These are phyloP conservation scores for Bujurquina vittata DNA, from an alignment of 2,113 vertebrate species.

Conservation along the genomic window DNA sequence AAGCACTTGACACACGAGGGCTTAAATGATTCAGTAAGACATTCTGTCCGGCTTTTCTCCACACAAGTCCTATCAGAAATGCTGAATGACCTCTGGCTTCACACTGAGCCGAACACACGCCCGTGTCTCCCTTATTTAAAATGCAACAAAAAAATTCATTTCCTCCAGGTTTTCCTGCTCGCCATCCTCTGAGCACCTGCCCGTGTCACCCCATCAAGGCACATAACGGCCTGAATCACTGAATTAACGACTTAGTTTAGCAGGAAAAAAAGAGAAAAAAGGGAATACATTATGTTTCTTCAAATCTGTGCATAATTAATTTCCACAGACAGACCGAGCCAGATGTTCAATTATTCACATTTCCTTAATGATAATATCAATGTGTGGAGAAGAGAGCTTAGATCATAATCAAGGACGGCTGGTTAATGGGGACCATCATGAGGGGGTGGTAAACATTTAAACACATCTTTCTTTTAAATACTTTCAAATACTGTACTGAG, in stretches of 20 bases:
- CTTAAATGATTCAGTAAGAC: not conserved
- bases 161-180: not conserved
- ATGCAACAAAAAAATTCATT: not conserved
- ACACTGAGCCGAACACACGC: not conserved
- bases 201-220: constrained; percentile 46
- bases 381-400: constrained; percentile 47
- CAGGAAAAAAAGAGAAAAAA: fast-evolving
- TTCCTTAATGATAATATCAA: constrained; percentile 75
- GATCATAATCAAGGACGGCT: constrained; percentile 58
- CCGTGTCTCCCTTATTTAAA: not conserved
- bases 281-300: constrained; percentile 36
- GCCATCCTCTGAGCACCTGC: constrained; percentile 46
- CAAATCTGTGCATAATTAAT: constrained; percentile 64
- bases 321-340: constrained; percentile 50
- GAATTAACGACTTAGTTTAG: constrained; percentile 51
- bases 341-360: constrained; percentile 77
- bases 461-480: constrained; percentile 37
- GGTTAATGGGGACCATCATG: constrained; percentile 35
- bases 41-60: not conserved
- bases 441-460: constrained; percentile 24
- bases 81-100: not conserved
- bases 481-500: constrained; percentile 38
- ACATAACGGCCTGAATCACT: constrained; percentile 56
- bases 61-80: not conserved
- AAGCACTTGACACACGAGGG: not conserved